Conservation (phyloP, 1,140 invertebrate species). For the Orchesella cincta region DNA sequence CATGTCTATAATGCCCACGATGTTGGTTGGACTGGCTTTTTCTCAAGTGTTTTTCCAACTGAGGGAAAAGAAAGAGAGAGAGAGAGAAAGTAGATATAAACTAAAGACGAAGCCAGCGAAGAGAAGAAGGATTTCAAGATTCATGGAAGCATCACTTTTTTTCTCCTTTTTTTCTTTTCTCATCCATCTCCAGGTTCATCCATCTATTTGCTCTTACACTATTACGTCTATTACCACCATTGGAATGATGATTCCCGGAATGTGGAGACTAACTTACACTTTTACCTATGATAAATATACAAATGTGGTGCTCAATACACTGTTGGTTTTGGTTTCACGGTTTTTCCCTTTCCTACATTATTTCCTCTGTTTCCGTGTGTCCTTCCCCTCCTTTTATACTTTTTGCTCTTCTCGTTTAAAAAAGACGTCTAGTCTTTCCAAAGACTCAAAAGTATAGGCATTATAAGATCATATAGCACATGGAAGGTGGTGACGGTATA, state of each 20-base stretch:
- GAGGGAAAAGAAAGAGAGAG: neutral
- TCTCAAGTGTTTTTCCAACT: neutral
- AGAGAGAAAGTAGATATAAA: neutral
- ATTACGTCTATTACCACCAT: neutral
- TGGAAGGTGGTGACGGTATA: neutral
- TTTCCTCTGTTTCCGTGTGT: neutral
- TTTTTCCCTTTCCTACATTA: conserved; percentile 11
- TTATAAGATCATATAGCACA: neutral
- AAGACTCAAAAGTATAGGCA: neutral
- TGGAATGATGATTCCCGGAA: neutral
- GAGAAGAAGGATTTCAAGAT: conserved; percentile 9
- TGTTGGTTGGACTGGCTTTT: neutral
- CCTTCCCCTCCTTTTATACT: neutral
- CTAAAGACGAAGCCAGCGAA: neutral
- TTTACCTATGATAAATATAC: neutral
- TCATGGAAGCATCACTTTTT: conserved; percentile 7
- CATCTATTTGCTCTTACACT: conserved; percentile 1
- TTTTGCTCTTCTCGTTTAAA: neutral
- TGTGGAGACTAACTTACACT: neutral
- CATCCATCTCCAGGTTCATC: conserved; percentile 14
- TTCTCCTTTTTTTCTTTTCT: conserved; percentile 1
- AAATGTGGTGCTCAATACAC: conserved; percentile 14
- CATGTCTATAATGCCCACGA: too few relatives aligned
- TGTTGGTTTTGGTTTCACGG: neutral
- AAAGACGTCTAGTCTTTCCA: neutral